Evolutionary conservation across 2,113 vertebrate genomes (phyloP), one percentile per base, ranked within the genome.

Genomic region (Sinocyclocheilus anshuiensis): DNA sequence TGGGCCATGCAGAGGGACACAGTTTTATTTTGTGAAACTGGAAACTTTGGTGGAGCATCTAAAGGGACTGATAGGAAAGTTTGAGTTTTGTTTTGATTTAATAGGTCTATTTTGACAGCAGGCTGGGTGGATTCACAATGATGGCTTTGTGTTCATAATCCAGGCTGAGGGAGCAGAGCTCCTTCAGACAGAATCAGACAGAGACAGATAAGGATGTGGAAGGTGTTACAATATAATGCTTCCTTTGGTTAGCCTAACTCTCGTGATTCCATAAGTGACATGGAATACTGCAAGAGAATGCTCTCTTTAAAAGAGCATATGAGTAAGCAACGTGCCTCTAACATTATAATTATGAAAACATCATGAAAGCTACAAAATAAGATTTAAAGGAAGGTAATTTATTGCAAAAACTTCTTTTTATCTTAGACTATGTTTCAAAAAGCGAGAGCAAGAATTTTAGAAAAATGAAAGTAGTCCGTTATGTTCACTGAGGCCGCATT

Each of bases 81-180:
- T 71, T 79, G 42, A 79, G 76, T 57, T 65, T 22, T n/a, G 36
- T 16, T 72, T 22, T 79, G 42, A 85, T 85, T 29, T 42, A 80
- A 87, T 71, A 50, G n/a, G 61, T 16, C 42, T 48, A 45, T 42
- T 45, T 15, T 69, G 72, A 77, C 55, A 76, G 48, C 33, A 67
- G 36, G 59, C 9, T 74, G 59, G 7, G 24, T 53, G 79, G 45
- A 67, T 86, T 87, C 63, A 71, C 63, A 86, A 71, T 72, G 24
- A 45, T 2, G 48, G 84, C 72, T 77, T 36, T 83, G 33, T 57
- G 24, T 71, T 42, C 39, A 22, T 29, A 24, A 63, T 45, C 57
- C 1, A 83, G 57, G 18, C 84, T 79, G 50, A 22, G 24, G 39
- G 69, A 87, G 65, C 36, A 69, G 18, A 24, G 20, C 11, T 4